Evolutionary conservation across 2,797 vertebrate species (phyloP).

Genomic region (Morelia viridis): DNA sequence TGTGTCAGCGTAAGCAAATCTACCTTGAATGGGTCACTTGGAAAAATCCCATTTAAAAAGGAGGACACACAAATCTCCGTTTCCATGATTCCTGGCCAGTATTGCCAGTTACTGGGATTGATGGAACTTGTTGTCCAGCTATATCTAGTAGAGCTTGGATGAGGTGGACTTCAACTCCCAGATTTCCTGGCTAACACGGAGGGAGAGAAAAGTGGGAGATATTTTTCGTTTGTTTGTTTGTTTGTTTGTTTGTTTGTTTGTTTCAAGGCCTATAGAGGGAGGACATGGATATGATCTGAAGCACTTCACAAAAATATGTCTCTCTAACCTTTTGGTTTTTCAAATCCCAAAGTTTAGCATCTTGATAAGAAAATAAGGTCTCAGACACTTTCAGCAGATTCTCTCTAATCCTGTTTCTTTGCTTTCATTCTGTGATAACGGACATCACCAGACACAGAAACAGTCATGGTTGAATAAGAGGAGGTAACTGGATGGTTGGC

Average conservation of each 20-base stretch:
- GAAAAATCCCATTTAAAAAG: not conserved
- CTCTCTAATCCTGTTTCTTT: not conserved
- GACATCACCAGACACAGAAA: not conserved
- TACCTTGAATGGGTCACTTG: not conserved
- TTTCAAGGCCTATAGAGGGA: not conserved
- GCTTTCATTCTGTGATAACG: not conserved
- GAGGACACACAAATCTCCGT: not conserved
- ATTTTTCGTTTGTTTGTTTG: not conserved
- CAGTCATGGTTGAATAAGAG: not conserved
- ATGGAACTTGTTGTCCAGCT: not conserved
- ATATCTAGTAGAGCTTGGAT: not conserved
- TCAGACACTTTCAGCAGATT: not conserved
- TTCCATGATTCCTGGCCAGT: not conserved
- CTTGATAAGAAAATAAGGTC: not conserved
- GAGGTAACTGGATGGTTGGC: not conserved
- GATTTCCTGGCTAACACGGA: not conserved
- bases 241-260: not conserved
- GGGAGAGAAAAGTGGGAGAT: not conserved
- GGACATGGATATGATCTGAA: not conserved
- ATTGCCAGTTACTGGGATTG: not conserved
- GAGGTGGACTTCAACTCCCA: not conserved
- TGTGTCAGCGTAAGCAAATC: not conserved
- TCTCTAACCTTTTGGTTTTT: not conserved
- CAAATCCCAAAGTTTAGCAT: not conserved
- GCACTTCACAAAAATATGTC: not conserved